Base-by-base conservation (phyloP, 53 echinoderm and acorn worm genomes). In the Holothuria scabra region DNA sequence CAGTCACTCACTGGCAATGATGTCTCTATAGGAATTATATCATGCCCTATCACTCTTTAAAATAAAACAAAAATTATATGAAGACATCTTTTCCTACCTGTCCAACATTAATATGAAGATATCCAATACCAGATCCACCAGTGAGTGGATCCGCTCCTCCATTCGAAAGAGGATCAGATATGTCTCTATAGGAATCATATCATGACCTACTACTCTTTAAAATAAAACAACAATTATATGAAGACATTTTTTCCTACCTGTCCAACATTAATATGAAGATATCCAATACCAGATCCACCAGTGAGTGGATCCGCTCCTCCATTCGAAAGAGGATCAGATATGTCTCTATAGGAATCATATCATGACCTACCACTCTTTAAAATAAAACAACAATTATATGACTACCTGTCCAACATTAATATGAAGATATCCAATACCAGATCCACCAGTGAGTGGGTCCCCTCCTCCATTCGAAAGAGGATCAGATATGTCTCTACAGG, bases 391-490 rank as follows among this genome's bases (percentile, higher is more conserved):
- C 10, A 33, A 19, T 33, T 12, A 69, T n/a, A n/a, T n/a, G n/a
- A n/a, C 66, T 74, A 91, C 91, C 85, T 85, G 69, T 10, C 91
- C 91, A 71, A 88, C 74, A 57, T 61, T 76, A 24, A 95, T 83
- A 56, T 90, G 84, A 7, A 95, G 56, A 52, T 76, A 64, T 66
- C 95, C 95, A 9, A 92, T 92, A n/a, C 95, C 95, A 49, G 83
- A 59, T 28, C 82, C 74, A 30, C 85, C 91, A 46, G 84, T 88
- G 13, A 86, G 84, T 46, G n/a, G n/a, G n/a, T 92, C 90, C 28
- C 28, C 26, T 10, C 67, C 67, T 67, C 35, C 67, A 88, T 92
- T 92, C 14, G 92, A 92, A 7, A 74, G 55, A 25, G 67, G 74
- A 26, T 59, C 59, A 58, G 90, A 85, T 22, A n/a, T n/a, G 67